Evolutionary conservation across 2,888 invertebrate species (phyloP).

Genomic region (Chymomyza caudatula): DNA sequence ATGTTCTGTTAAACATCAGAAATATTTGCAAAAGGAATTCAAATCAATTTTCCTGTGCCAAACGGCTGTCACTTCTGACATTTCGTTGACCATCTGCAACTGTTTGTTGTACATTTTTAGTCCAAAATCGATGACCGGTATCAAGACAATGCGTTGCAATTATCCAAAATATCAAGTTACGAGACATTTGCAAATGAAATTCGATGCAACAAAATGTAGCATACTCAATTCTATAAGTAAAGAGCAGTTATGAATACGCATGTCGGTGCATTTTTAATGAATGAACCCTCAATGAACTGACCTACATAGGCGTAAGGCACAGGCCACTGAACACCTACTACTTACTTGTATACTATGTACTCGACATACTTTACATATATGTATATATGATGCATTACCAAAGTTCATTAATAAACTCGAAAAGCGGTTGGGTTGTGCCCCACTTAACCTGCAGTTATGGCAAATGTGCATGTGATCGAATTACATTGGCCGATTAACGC

Average conservation of each 20-base stretch:
- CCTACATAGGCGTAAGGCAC: constrained; percentile 3
- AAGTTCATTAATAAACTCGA: constrained; percentile 40
- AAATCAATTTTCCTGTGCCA: no score
- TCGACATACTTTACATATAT: background rate
- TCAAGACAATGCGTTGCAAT: constrained; percentile 28
- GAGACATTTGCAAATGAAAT: constrained; percentile 63
- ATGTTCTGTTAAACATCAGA: no score
- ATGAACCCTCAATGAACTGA: constrained; percentile 35
- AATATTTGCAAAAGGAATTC: no score
- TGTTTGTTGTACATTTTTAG: background rate
- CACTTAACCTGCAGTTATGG: constrained; percentile 61
- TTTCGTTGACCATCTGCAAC: background rate
- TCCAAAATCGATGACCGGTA: background rate
- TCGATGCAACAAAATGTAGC: constrained; percentile 46
- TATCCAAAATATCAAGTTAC: constrained; percentile 55
- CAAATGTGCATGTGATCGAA: constrained; percentile 47
- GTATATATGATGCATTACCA: background rate
- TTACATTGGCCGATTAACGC: constrained; percentile 72
- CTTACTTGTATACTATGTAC: background rate
- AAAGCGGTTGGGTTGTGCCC: constrained; percentile 25
- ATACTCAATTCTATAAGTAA: constrained; percentile 37
- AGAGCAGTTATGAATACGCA: constrained; percentile 13
- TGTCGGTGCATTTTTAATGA: constrained; percentile 17
- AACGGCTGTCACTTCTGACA: background rate
- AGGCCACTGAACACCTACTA: background rate